Evolutionary conservation across 1,140 invertebrate species (phyloP).

Genomic region (Listronotus bonariensis): DNA sequence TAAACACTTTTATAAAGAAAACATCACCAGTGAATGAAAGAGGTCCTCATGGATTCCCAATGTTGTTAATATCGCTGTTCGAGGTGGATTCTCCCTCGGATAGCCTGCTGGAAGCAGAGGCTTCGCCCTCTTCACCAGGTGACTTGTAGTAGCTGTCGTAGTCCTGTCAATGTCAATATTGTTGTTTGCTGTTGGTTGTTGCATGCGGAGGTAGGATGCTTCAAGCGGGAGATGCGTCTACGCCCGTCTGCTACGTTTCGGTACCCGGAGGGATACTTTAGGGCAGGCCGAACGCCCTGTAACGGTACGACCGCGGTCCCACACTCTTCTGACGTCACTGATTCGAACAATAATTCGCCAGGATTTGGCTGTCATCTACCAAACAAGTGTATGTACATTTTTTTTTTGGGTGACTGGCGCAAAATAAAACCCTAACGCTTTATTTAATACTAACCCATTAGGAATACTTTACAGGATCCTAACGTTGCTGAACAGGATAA

Average conservation of each 20-base stretch:
- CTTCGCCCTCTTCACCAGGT: slow-evolving; percentile 53
- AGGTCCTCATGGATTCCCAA: slow-evolving; percentile 11
- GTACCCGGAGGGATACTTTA: slow-evolving; percentile 37
- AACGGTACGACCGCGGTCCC: slow-evolving; percentile 32
- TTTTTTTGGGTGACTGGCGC: slow-evolving; percentile 26
- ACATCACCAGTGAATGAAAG: not conserved
- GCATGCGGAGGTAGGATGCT: slow-evolving; percentile 46
- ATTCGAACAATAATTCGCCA: slow-evolving; percentile 54
- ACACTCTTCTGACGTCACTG: slow-evolving; percentile 41
- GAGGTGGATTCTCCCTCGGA: slow-evolving; percentile 52
- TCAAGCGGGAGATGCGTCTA: slow-evolving; percentile 52
- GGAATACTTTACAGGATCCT: too few species aligned
- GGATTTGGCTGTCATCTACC: slow-evolving; percentile 46
- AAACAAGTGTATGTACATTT: slow-evolving; percentile 54
- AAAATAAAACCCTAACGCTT: slow-evolving; percentile 27
- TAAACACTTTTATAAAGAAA: too few species aligned
- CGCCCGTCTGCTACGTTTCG: slow-evolving; percentile 49
- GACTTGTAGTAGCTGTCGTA: slow-evolving; percentile 41
- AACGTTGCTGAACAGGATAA: too few species aligned
- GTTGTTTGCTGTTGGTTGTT: slow-evolving; percentile 32
- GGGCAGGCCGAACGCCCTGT: slow-evolving; percentile 33
- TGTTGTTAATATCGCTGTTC: slow-evolving; percentile 48
- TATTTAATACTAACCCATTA: not conserved
- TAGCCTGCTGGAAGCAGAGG: slow-evolving; percentile 46
- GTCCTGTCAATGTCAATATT: slow-evolving; percentile 31